Percentiles rank a stretch among this genome's conserved stretches.
These are phyloP conservation scores for Macrochelys suwanniensis DNA, from an alignment of 2,797 vertebrate genomes.

Conservation along the genomic window DNA sequence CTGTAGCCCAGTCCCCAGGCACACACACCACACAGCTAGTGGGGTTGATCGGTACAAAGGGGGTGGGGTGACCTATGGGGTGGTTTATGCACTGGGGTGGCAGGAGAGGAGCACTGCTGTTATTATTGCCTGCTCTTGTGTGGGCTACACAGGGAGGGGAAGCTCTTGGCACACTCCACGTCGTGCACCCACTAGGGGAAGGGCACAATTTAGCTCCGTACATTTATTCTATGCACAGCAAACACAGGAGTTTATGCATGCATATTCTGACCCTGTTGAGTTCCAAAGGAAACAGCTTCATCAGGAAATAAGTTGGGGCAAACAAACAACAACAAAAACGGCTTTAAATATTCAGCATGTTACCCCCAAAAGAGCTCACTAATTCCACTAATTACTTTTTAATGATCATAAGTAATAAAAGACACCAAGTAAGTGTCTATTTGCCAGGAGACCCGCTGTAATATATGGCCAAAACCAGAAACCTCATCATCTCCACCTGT, in stretches of 20 bases:
- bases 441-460: constrained; percentile 41
- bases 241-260: neutral
- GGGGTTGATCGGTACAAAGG: neutral
- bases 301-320: constrained; percentile 5
- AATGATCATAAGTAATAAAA: constrained; percentile 72
- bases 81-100: neutral
- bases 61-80: neutral
- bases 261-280: neutral
- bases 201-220: neutral
- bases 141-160: neutral
- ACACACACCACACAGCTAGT: neutral
- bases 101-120: neutral
- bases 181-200: rapidly evolving
- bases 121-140: neutral
- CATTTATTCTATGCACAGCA: neutral
- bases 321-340: neutral
- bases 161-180: neutral
- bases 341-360: constrained; percentile 12
- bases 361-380: constrained; percentile 36
- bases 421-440: constrained; percentile 21
- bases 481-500: constrained; percentile 64
- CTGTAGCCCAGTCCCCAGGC: neutral
- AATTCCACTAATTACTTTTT: constrained; percentile 79
- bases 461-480: constrained; percentile 52
- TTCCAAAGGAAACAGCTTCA: neutral